phyloP scores from a whole-genome alignment of 2,113 vertebrate species.

The Phrynocephalus versicolor region DNA sequence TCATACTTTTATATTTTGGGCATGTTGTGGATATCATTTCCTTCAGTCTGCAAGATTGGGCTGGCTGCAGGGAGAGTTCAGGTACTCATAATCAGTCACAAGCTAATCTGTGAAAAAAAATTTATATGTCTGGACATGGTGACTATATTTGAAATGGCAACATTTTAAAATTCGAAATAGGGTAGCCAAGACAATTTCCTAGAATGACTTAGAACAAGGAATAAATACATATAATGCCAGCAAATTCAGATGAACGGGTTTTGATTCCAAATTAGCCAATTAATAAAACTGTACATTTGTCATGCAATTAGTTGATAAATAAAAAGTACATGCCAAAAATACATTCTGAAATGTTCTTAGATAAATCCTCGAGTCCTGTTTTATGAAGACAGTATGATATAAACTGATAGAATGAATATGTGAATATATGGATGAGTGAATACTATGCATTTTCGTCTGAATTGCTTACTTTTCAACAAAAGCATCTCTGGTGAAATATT shows the following conservation, averaged over 20 bases:
- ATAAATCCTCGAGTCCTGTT: no score
- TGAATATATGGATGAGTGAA: no score
- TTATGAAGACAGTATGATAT: no score
- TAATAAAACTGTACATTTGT: constrained; percentile 1
- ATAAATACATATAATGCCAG: not conserved
- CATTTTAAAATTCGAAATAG: not conserved
- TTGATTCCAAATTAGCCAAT: not conserved
- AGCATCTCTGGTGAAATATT: constrained; percentile 75
- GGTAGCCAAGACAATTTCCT: not conserved
- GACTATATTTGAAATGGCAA: not conserved
- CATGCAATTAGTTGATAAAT: not conserved
- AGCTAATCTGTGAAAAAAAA: not conserved
- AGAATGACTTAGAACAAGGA: not conserved
- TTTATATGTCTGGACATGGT: not conserved
- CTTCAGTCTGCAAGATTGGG: not conserved
- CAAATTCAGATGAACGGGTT: not conserved
- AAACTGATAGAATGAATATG: no score
- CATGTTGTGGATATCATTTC: not conserved
- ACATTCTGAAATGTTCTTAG: not conserved
- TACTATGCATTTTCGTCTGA: not conserved
- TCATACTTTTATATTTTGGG: not conserved
- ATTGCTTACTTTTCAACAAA: constrained; percentile 73
- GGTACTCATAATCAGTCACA: not conserved
- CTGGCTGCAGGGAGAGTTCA: not conserved
- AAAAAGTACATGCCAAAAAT: not conserved